phyloP scores from a whole-genome alignment of 2,888 invertebrate genomes.

The Stenodema calcarata region DNA sequence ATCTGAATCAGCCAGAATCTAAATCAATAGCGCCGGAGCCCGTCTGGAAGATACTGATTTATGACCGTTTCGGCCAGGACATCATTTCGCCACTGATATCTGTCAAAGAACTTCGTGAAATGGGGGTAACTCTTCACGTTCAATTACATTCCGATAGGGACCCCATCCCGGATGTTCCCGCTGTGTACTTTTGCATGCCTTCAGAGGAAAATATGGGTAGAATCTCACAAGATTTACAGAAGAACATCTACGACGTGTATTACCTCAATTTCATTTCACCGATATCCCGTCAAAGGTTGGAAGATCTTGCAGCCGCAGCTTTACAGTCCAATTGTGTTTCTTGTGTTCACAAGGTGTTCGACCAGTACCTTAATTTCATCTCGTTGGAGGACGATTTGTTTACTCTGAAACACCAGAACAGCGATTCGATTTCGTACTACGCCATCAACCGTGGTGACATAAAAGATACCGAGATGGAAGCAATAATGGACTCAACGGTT shows the following conservation, averaged over 20 bases:
- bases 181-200: slow-evolving; percentile 96
- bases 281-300: slow-evolving; percentile 89
- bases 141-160: slow-evolving; percentile 87
- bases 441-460: slow-evolving; percentile 93
- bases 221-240: slow-evolving; percentile 88
- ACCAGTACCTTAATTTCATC: slow-evolving; percentile 98
- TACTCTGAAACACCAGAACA: slow-evolving; percentile 89
- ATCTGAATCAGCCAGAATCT: slow-evolving; percentile 82
- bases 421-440: slow-evolving; percentile 90
- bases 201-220: slow-evolving; percentile 94
- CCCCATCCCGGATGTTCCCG: slow-evolving; percentile 97
- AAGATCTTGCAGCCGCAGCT: slow-evolving; percentile 92
- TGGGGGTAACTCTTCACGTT: slow-evolving; percentile 98
- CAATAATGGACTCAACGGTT: slow-evolving; percentile 90
- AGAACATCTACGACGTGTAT: slow-evolving; percentile 90
- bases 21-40: slow-evolving; percentile 83
- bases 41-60: slow-evolving; percentile 95
- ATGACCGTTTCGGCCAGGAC: slow-evolving; percentile 96
- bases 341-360: slow-evolving; percentile 92
- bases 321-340: slow-evolving; percentile 89
- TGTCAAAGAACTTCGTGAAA: slow-evolving; percentile 91
- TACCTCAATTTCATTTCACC: slow-evolving; percentile 97
- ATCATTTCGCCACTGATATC: slow-evolving; percentile 96
- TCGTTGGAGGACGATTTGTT: slow-evolving; percentile 98
- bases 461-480: slow-evolving; percentile 94